These are phyloP conservation scores for Diceros bicornis DNA, from an alignment of 2,797 vertebrate genomes.

Conservation along the genomic window DNA sequence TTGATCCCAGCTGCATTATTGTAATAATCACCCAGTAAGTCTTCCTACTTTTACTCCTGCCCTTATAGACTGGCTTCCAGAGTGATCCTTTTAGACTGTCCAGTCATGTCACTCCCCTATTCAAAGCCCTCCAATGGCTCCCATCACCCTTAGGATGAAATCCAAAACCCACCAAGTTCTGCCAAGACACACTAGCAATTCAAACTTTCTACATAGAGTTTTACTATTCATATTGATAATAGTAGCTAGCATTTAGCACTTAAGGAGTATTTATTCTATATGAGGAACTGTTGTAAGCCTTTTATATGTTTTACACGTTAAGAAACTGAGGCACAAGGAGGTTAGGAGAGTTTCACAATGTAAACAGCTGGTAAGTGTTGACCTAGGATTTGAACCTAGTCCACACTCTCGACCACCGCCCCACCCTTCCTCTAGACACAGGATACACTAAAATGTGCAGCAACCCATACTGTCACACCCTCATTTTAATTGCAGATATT, in stretches of 20 bases:
- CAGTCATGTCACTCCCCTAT: background rate
- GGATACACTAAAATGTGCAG: background rate
- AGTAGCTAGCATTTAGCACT: background rate
- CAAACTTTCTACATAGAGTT: background rate
- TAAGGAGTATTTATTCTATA: background rate
- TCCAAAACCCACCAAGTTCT: background rate
- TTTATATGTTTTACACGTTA: background rate
- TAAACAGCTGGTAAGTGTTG: too few relatives aligned
- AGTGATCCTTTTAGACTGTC: background rate
- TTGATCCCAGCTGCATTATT: background rate
- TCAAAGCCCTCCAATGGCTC: background rate
- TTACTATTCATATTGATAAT: background rate
- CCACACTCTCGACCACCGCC: background rate
- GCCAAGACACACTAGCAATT: background rate
- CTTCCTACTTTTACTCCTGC: background rate
- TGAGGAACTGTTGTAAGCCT: background rate
- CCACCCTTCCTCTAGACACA: background rate
- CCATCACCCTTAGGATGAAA: background rate
- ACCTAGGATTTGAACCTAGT: background rate
- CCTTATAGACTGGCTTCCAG: background rate
- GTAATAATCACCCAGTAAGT: background rate
- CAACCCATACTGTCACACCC: background rate
- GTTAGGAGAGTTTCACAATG: background rate
- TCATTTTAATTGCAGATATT: conserved; percentile 34
- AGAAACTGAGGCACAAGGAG: background rate